Base-by-base conservation (phyloP, 2,113 vertebrate species). In the Tragelaphus buxtoni region DNA sequence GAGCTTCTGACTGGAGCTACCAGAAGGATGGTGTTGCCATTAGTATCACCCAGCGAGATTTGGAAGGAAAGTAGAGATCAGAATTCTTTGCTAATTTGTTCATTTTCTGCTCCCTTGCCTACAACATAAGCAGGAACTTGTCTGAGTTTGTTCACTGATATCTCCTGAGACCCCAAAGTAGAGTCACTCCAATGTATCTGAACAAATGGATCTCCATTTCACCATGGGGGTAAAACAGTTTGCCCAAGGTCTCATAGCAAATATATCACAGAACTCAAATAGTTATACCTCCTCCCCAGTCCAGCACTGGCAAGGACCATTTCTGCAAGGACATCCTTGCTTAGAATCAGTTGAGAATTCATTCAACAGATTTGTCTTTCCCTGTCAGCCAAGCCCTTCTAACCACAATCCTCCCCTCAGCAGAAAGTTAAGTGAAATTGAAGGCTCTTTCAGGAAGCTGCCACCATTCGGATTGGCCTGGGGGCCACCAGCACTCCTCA, bases 401-500 rank as follows among this genome's bases (percentile, higher is more conserved):
- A 10, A 5, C 1, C 72, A 45, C 63, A 26, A 3, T 14, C 30
- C 45, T 39, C 55, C 12, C 28, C 20, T 26, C 20, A n/a, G 7
- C 3, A 8, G 58, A 32, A 87, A 39, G 5, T 9, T 14, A 4
- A 26, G 79, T 11, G 39, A 49, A 17, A 0, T 16, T 4, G 30
- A 61, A 49, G 58, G 0, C 32, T 22, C 69, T 90, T 42, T 20
- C 30, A 45, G 16, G 42, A 69, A 7, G 32, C 24, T 4, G 0
- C 69, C 28, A 9, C 39, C 10, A 3, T 11, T 11, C 24, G 24
- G 32, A 7, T 3, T 49, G 39, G 4, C 35, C 35, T 18, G 61
- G n/a, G 61, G 2, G 55, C 18, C 2, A 0, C 85, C 32, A 60
- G 30, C 0, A 7, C 17, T 45, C 30, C 65, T 3, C 30, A 8